Conservation (phyloP, 1,140 invertebrate species). For the Samia ricini region DNA sequence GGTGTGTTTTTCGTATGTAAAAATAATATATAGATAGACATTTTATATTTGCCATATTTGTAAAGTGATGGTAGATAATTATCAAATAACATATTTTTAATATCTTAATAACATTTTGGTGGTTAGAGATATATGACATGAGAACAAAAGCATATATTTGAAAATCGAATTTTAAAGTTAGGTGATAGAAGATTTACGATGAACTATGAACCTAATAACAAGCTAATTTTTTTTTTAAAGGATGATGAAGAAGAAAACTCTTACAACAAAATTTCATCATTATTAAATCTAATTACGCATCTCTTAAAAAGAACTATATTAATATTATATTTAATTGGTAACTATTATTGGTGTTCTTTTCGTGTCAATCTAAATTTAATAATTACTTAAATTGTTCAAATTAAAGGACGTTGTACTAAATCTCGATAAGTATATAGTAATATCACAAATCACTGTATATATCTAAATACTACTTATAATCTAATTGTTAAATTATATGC, state of each 20-base stretch:
- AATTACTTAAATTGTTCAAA: conserved; percentile 64
- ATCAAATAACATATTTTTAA: neutral
- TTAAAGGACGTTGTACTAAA: conserved; percentile 69
- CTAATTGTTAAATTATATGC: conserved; percentile 42
- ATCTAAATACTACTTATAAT: conserved; percentile 53
- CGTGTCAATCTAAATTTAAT: conserved; percentile 61
- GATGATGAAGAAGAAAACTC: neutral
- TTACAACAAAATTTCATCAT: neutral
- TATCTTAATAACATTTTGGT: neutral
- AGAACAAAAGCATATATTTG: neutral
- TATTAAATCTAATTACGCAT: conserved; percentile 1
- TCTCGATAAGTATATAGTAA: conserved; percentile 67
- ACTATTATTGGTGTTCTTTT: conserved; percentile 70
- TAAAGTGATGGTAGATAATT: neutral
- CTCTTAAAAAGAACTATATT: conserved; percentile 30
- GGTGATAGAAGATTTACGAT: too few relatives aligned
- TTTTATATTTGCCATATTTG: neutral
- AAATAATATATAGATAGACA: neutral
- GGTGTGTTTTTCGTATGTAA: neutral
- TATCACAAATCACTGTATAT: conserved; percentile 74
- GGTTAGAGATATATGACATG: neutral
- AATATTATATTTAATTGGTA: conserved; percentile 43
- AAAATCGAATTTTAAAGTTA: neutral
- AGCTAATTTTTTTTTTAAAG: neutral
- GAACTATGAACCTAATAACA: too few relatives aligned